Base-by-base conservation (phyloP, 1,140 invertebrate species). In the Drosophila ambigua region DNA sequence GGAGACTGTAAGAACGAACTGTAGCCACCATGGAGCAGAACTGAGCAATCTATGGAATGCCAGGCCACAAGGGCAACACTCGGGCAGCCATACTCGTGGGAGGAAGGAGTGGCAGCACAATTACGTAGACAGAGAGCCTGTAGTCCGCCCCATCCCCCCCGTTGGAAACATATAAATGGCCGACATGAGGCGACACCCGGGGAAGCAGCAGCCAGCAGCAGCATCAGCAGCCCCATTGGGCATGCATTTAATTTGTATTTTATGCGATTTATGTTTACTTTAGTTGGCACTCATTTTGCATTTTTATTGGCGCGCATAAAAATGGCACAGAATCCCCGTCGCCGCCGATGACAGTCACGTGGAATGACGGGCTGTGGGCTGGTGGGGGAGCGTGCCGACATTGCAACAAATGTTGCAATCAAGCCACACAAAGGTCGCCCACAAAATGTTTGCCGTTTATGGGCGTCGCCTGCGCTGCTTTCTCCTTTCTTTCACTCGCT, bases 161-260 rank as follows among this genome's bases (percentile, higher is more conserved):
- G 11, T 39, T 13, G 11, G 35, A 11, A 39, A 5, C 79, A 67
- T 72, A 63, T 84, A 77, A 87, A 83, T 83, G 72, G 60, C 53
- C 61, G 50, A 50, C 61, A 73, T 68, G 64, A 39, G 31, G 31
- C 31, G 31, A 35, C 77, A 65, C 69, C 55, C 61, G 75, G 64
- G 9, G 31, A 8, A 35, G 41, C 16, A 65, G n/a, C 51, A 26
- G 53, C 24, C 16, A 15, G 20, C 20, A 20, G 20, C 20, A 20
- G 20, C 20, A 20, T 20, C 20, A 24, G 41, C 55, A 61, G 49
- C 49, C 57, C 58, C 76, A 77, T 73, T 71, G 80, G 62, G 68
- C 77, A 85, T 68, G 82, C 84, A 88, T 83, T 88, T 88, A 79
- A 79, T 88, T 88, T 88, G 84, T 77, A 83, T 83, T 79, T 88